A percentile compares a stretch with the other conserved stretches of the same genome.
Conservation (phyloP, 2,113 vertebrate species). For the Oxyruncus cristatus region DNA sequence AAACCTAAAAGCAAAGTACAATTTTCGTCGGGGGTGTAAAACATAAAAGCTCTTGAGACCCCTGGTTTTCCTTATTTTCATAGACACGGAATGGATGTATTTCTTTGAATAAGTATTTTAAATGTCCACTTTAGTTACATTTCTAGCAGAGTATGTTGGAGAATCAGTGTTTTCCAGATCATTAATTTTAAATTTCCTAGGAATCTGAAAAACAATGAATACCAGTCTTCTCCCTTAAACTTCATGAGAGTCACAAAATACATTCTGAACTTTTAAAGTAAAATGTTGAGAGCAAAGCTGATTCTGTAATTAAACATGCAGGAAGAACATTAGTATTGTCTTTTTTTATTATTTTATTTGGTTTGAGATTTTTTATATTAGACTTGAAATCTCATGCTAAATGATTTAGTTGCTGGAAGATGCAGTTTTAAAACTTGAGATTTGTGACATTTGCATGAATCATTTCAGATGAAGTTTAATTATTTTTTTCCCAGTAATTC, state of each 20-base stretch:
- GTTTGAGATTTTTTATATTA: neutral
- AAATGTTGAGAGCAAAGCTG: neutral
- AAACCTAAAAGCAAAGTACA: neutral
- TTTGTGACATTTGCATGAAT: neutral
- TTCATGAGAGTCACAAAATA: neutral
- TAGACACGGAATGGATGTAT: neutral
- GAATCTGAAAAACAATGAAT: neutral
- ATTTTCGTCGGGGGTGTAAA: neutral
- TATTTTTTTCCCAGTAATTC: neutral
- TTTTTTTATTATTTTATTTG: neutral
- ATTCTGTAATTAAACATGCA: neutral
- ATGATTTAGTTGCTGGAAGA: neutral
- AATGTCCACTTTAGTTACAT: neutral
- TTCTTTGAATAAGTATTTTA: neutral
- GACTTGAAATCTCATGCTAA: neutral
- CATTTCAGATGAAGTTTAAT: neutral
- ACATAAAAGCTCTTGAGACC: neutral
- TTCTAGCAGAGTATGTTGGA: neutral
- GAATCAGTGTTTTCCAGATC: neutral
- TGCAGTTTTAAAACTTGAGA: neutral
- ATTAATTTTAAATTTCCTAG: neutral
- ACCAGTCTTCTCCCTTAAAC: neutral
- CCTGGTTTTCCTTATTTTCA: neutral
- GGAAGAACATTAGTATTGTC: neutral
- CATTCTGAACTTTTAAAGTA: rapidly evolving